These are phyloP conservation scores for Pomacea maculata DNA, from an alignment of 1,140 invertebrate genomes.

Conservation along the genomic window DNA sequence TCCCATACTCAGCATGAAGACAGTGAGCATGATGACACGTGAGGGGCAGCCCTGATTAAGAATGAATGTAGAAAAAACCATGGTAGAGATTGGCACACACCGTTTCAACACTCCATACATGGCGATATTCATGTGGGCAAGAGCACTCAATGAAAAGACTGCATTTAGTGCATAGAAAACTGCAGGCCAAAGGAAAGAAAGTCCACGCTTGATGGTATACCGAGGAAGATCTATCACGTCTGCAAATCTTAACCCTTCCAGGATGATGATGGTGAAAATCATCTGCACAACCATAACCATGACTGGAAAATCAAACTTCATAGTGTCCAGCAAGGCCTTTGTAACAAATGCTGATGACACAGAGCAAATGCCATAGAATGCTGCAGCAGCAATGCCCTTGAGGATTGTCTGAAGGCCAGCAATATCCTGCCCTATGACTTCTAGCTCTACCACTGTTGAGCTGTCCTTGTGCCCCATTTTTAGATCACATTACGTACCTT, in stretches of 20 bases:
- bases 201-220: constrained; percentile 60
- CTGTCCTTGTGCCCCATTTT: constrained; percentile 21
- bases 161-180: constrained; percentile 67
- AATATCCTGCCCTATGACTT: constrained; percentile 19
- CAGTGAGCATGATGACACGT: constrained; percentile 56
- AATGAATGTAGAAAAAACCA: constrained; percentile 64
- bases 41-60: constrained; percentile 64
- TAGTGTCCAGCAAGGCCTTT: constrained; percentile 65
- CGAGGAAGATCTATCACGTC: constrained; percentile 56
- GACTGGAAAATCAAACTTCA: constrained; percentile 67
- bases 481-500: background rate
- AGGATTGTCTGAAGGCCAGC: constrained; percentile 23
- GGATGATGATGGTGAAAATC: constrained; percentile 61
- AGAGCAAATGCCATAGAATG: constrained; percentile 67
- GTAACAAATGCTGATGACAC: constrained; percentile 68
- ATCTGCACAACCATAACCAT: constrained; percentile 67
- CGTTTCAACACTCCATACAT: constrained; percentile 70
- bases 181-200: constrained; percentile 63
- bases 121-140: constrained; percentile 70
- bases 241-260: constrained; percentile 52
- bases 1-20: constrained; percentile 64
- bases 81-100: constrained; percentile 67
- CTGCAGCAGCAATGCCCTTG: constrained; percentile 56
- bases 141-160: constrained; percentile 65
- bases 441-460: constrained; percentile 15